Conservation (phyloP, 2,888 invertebrate species). For the Tigriopus californicus region DNA sequence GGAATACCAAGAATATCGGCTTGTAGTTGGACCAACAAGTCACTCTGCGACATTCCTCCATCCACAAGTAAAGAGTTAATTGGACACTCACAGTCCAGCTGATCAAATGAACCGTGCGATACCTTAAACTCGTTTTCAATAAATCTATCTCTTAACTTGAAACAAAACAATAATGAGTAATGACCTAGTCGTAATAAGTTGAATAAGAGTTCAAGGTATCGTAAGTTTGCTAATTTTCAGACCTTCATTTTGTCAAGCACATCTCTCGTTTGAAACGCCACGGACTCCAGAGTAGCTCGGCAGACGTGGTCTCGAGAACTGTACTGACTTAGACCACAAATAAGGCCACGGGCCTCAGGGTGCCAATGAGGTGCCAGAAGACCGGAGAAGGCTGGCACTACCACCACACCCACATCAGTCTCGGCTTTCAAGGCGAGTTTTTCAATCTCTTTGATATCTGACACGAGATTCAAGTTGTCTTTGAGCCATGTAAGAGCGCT, state of each 20-base stretch:
- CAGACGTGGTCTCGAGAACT: slow-evolving; percentile 82
- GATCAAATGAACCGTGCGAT: no score
- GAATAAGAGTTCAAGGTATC: no score
- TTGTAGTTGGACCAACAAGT: slow-evolving; percentile 82
- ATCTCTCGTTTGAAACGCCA: slow-evolving; percentile 87
- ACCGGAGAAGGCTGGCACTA: slow-evolving; percentile 93
- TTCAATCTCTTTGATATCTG: slow-evolving; percentile 47
- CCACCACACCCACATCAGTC: slow-evolving; percentile 67
- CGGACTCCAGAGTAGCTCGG: slow-evolving; percentile 78
- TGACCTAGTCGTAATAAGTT: no score
- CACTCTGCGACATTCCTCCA: slow-evolving; percentile 75
- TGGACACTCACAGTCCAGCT: no score
- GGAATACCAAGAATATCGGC: slow-evolving; percentile 80
- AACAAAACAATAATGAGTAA: no score
- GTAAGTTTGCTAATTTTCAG: no score
- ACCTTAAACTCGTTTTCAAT: no score
- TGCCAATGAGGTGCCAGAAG: slow-evolving; percentile 93
- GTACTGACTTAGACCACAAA: slow-evolving; percentile 79
- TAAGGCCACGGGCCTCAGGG: slow-evolving; percentile 66
- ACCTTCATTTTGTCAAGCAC: slow-evolving; percentile 76
- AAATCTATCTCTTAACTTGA: no score
- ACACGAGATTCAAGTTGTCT: slow-evolving; percentile 70
- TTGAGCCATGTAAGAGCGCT: slow-evolving; percentile 46
- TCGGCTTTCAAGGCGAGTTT: slow-evolving; percentile 53
- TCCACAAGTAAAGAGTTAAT: slow-evolving; percentile 30